Base-by-base conservation (phyloP, 2,113 vertebrate genomes). In the Apteryx owenii region DNA sequence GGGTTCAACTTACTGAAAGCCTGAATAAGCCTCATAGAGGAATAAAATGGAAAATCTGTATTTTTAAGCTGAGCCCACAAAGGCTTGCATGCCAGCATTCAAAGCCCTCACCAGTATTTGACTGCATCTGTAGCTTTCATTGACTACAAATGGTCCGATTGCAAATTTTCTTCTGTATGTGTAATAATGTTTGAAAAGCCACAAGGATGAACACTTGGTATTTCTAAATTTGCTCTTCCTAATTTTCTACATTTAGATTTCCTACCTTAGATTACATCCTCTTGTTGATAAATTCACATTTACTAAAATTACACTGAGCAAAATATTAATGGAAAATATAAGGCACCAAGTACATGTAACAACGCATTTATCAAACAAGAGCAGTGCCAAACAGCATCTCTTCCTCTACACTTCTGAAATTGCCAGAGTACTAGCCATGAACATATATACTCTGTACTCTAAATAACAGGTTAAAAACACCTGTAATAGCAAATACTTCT, bases 1-100 rank as follows among this genome's bases (percentile, higher is more conserved):
- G 31, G 79, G 85, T 93, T 89, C 85, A 94, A 95, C 94, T 96
- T 96, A 91, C 53, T 25, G 20, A 83, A 95, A 97, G 96, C 81
- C 90, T 54, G 71, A 95, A 86, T 25, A 84, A 98, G 54, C 53
- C 75, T 94, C 58, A 93, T 95, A 96, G 50, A 96, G 90, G 73
- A 96, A 80, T 72, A 73, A 91, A 92, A 77, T 71, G 56, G 50
- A 77, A 94, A 96, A 92, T 22, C 23, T 81, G 53, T 78, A 58
- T 94, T 95, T 95, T 91, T 81, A 93, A 95, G 82, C 92, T 82
- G 93, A 90, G 28, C 11, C 23, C 44, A 86, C 69, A 93, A 70
- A 96, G 95, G 31, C 80, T 82, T 54, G 38, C 53, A 70, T 0
- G 3, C 33, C 85, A 4, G 0, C 88, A 54, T 96, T 94, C 85